Evolutionary conservation across 2,113 vertebrate genomes (phyloP), one percentile per base, ranked within the genome.

Genomic region (Phylloscopus trochiloides): DNA sequence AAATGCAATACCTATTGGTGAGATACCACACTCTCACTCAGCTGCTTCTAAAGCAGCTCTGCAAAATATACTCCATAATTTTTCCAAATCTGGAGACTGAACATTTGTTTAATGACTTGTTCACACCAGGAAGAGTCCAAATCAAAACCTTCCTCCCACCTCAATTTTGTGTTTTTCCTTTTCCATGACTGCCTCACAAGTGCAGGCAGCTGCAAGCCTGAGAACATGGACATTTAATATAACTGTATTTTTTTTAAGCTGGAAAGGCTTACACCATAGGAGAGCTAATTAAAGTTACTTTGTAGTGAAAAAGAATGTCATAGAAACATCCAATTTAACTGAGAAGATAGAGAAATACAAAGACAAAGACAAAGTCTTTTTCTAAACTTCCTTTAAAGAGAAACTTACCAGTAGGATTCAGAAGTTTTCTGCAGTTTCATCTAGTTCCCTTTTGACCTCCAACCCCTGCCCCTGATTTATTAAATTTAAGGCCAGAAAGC

Each of bases 71-170:
- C 58, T 76, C 67, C 67, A 36, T 51, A 77, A 83, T 96, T 93
- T 92, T 90, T 94, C 93, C 55, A 94, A 77, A 83, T 95, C 34
- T 92, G 76, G 82, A 97, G 96, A 86, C 61, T 42, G 72, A 93
- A 86, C 67, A 66, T 90, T 92, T 91, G 74, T 86, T 94, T 97
- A 88, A 90, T 62, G 67, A 63, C 47, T 88, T 84, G 25, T 22
- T 93, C 83, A 50, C 51, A 86, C 43, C 58, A 74, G 59, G 47
- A 96, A 81, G 45, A 29, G 65, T 58, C 34, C 88, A 93, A 94
- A 84, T 87, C 65, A 65, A 92, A 92, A 65, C 65, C 57, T 50
- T 93, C 34, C 32, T 94, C 58, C 65, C n/a, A 65, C 57, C 54
- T 88, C 70, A 91, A 10, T 90, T 92, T 94, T 87, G 24, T 7